Conservation (phyloP, 2,113 vertebrate genomes). For the Phaethornis superciliosus region DNA sequence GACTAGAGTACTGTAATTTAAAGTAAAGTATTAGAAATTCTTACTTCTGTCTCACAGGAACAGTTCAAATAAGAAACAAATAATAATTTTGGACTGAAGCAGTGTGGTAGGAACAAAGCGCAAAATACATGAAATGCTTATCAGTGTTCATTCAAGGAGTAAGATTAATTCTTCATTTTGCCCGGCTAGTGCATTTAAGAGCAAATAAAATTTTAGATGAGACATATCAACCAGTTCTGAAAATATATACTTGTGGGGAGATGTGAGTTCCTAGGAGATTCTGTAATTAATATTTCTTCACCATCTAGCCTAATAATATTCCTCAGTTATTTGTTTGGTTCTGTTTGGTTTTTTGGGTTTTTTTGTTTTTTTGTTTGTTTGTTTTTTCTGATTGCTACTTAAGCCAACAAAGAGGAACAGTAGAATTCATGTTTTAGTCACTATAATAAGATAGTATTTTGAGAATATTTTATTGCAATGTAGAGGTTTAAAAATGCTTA, state of each 20-base stretch:
- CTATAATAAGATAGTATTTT: background rate
- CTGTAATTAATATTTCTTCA: background rate
- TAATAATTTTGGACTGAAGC: background rate
- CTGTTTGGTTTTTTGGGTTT: too few relatives aligned
- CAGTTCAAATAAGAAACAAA: background rate
- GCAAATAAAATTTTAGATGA: background rate
- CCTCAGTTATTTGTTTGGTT: background rate
- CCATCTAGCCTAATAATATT: background rate
- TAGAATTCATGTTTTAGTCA: background rate
- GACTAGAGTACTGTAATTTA: background rate
- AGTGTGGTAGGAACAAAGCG: background rate
- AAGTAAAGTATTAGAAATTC: background rate
- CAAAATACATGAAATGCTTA: background rate
- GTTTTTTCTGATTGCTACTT: background rate
- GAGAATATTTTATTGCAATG: background rate
- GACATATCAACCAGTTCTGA: background rate
- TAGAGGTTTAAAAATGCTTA: background rate
- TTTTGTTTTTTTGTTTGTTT: too few relatives aligned
- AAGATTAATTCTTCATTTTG: background rate
- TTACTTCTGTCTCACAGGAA: background rate
- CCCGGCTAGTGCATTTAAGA: background rate
- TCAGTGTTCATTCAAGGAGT: background rate
- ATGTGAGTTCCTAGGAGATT: background rate
- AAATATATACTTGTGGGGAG: background rate
- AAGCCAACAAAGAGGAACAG: background rate